phyloP scores from a whole-genome alignment of 1,140 invertebrate genomes.

The Neodiprion virginianus region DNA sequence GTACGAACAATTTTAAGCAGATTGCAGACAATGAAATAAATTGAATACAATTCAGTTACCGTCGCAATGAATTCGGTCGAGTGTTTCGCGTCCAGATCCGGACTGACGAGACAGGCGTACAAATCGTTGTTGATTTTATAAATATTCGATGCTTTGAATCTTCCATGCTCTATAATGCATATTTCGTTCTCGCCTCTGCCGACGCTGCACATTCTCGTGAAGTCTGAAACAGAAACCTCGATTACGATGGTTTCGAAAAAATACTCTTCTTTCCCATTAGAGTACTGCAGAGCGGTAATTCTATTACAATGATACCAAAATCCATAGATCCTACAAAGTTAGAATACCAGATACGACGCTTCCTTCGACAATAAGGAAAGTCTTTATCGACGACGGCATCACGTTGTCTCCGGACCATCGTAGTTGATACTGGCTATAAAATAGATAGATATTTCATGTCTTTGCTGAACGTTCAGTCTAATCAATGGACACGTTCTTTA shows the following conservation, averaged over 20 bases:
- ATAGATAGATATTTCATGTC: conserved; percentile 19
- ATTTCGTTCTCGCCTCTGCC: conserved; percentile 34
- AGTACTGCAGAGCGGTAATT: conserved; percentile 41
- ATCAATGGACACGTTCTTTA: conserved; percentile 17
- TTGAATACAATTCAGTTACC: conserved; percentile 32
- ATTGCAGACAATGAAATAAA: conserved; percentile 9
- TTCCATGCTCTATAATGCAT: conserved; percentile 40
- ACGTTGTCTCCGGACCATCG: neutral
- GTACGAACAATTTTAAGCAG: conserved; percentile 2
- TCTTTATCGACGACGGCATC: neutral
- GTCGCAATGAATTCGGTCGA: conserved; percentile 42
- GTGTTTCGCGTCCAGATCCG: conserved; percentile 41
- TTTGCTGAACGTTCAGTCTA: conserved; percentile 31
- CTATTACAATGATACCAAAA: neutral
- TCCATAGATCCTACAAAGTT: conserved; percentile 2
- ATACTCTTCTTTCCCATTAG: conserved; percentile 16
- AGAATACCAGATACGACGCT: conserved; percentile 15
- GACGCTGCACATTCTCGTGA: conserved; percentile 23
- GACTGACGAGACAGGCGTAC: conserved; percentile 43
- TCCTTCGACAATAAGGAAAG: conserved; percentile 14
- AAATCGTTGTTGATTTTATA: conserved; percentile 41
- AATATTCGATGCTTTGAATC: conserved; percentile 38
- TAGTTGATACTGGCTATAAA: conserved; percentile 4
- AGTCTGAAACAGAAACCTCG: conserved; percentile 17
- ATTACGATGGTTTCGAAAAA: neutral